Conservation (phyloP, 2,113 vertebrate genomes). For the Montifringilla adamsi region DNA sequence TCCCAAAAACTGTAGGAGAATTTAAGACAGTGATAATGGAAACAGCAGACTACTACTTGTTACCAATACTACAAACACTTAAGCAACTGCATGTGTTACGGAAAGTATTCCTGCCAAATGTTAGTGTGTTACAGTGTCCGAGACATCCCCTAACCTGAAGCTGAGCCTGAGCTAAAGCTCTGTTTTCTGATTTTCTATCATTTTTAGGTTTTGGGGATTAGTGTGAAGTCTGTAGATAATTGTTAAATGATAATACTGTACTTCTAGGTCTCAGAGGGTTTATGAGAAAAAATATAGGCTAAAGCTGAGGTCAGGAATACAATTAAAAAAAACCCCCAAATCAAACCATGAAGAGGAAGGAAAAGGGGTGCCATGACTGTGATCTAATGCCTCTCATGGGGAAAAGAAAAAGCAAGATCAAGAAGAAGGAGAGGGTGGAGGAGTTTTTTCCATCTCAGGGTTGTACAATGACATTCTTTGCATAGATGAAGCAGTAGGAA, state of each 20-base stretch:
- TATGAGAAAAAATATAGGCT: background rate
- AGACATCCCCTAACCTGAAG: background rate
- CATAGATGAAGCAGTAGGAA: background rate
- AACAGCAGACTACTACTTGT: background rate
- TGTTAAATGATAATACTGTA: background rate
- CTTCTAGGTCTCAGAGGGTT: background rate
- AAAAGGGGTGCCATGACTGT: background rate
- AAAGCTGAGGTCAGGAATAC: background rate
- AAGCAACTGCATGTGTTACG: background rate
- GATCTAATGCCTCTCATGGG: background rate
- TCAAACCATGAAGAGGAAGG: background rate
- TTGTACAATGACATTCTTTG: background rate
- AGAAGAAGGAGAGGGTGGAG: background rate
- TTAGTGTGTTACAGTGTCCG: background rate
- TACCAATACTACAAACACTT: background rate
- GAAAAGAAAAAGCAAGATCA: background rate
- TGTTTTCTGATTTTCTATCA: background rate
- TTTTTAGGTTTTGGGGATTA: background rate
- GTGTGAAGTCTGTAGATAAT: background rate
- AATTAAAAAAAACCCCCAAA: background rate
- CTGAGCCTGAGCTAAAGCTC: background rate
- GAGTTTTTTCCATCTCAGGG: background rate
- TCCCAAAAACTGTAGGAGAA: background rate
- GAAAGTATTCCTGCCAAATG: background rate
- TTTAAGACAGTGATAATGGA: background rate